These are phyloP conservation scores for Chaenodraco wilsoni DNA, from an alignment of 2,797 vertebrate genomes.

Conservation along the genomic window DNA sequence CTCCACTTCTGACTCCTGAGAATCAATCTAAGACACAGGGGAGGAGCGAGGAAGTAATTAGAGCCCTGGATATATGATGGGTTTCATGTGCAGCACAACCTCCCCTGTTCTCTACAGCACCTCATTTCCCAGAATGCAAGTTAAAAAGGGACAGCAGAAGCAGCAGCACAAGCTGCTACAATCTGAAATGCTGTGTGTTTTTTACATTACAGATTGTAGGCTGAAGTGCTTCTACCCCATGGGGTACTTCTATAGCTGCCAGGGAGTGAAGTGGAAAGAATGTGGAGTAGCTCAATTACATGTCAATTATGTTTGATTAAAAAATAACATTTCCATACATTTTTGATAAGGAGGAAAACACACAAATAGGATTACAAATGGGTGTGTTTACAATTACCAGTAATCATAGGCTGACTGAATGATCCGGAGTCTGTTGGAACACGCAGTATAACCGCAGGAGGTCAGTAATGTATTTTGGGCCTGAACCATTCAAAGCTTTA, in stretches of 20 bases:
- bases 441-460: too few relatives aligned
- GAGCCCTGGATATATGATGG: slow-evolving; percentile 72
- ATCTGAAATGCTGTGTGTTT: slow-evolving; percentile 20
- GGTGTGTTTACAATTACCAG: slow-evolving; percentile 1
- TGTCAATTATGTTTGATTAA: not conserved
- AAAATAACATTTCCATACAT: not conserved
- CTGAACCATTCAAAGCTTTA: too few relatives aligned
- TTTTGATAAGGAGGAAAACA: not conserved
- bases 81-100: slow-evolving; percentile 56
- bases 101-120: slow-evolving; percentile 48
- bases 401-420: not conserved
- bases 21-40: slow-evolving; percentile 74
- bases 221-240: not conserved
- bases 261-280: not conserved
- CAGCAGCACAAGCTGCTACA: slow-evolving; percentile 18
- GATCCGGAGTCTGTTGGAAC: too few relatives aligned
- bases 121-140: slow-evolving; percentile 64
- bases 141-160: slow-evolving; percentile 30
- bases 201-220: slow-evolving; percentile 27
- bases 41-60: slow-evolving; percentile 77
- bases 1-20: slow-evolving; percentile 72
- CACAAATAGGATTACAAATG: not conserved
- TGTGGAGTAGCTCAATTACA: not conserved
- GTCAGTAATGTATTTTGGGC: too few relatives aligned
- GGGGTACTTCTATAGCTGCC: not conserved